These are phyloP conservation scores for Acrobasis consociella DNA, from an alignment of 2,888 invertebrate genomes.

Conservation along the genomic window DNA sequence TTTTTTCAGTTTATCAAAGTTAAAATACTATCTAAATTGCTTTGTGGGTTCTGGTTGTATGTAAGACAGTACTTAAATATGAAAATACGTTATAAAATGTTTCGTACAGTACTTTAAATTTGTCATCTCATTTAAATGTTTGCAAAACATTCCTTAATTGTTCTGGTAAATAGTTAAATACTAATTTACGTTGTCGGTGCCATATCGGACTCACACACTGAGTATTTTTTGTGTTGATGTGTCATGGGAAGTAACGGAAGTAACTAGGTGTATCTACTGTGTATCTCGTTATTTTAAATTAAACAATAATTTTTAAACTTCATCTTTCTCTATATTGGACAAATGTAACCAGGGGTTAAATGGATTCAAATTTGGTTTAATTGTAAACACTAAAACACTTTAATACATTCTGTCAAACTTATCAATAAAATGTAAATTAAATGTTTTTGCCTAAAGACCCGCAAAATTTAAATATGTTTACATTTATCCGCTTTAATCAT, in stretches of 20 bases:
- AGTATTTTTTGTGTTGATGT: constrained; percentile 34
- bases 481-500: neutral
- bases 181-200: constrained; percentile 72
- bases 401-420: too few relatives aligned
- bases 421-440: too few relatives aligned
- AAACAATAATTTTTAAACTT: neutral
- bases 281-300: too few relatives aligned
- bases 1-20: too few relatives aligned
- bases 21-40: too few relatives aligned
- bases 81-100: neutral
- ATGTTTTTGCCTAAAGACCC: too few relatives aligned
- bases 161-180: constrained; percentile 2
- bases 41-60: too few relatives aligned
- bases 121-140: constrained; percentile 22
- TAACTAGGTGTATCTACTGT: too few relatives aligned
- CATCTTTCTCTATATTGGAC: neutral
- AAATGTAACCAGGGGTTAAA: neutral
- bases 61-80: neutral
- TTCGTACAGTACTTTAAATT: neutral
- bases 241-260: neutral
- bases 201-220: constrained; percentile 53
- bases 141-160: constrained; percentile 10
- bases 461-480: neutral
- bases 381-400: too few relatives aligned
- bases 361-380: neutral